Percentiles rank a stretch among this genome's conserved stretches.
phyloP scores from a whole-genome alignment of 2,888 invertebrate genomes.

The Nemurella pictetii region DNA sequence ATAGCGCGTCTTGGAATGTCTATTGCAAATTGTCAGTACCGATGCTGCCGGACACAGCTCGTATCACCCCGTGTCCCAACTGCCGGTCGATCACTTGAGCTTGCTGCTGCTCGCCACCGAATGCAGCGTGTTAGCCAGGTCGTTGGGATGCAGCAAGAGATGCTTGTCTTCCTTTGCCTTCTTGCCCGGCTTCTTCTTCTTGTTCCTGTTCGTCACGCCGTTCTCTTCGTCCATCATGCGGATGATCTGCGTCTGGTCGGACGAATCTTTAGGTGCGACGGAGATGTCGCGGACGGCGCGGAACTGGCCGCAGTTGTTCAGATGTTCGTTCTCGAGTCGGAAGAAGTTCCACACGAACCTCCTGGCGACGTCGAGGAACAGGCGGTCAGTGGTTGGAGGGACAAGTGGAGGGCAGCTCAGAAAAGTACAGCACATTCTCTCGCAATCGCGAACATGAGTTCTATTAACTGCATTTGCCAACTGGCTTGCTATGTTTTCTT shows the following conservation, averaged over 20 bases:
- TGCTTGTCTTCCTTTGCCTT: constrained; percentile 47
- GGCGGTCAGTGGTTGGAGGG: too few species aligned
- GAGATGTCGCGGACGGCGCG: constrained; percentile 97
- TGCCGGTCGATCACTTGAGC: neutral
- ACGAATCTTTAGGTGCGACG: constrained; percentile 90
- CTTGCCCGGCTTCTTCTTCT: constrained; percentile 54
- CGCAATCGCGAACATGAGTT: too few species aligned
- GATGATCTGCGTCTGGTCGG: constrained; percentile 85
- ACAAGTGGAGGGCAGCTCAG: too few species aligned
- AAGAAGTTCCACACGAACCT: constrained; percentile 99
- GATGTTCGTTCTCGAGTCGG: constrained; percentile 97
- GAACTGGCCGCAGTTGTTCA: constrained; percentile 99
- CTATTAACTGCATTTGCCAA: too few species aligned
- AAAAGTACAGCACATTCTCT: too few species aligned
- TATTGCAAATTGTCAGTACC: neutral
- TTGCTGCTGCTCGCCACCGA: neutral
- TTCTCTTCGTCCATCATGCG: constrained; percentile 96
- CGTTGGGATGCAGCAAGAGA: constrained; percentile 25
- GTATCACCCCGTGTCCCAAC: neutral
- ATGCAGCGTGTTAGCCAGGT: neutral
- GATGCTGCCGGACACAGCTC: neutral
- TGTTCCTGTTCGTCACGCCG: constrained; percentile 72
- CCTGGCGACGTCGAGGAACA: constrained; percentile 60
- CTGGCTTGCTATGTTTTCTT: too few species aligned
- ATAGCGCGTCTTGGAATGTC: neutral